Evolutionary conservation across 2,888 invertebrate genomes (phyloP).

Genomic region (Siphonodentalium dalli): DNA sequence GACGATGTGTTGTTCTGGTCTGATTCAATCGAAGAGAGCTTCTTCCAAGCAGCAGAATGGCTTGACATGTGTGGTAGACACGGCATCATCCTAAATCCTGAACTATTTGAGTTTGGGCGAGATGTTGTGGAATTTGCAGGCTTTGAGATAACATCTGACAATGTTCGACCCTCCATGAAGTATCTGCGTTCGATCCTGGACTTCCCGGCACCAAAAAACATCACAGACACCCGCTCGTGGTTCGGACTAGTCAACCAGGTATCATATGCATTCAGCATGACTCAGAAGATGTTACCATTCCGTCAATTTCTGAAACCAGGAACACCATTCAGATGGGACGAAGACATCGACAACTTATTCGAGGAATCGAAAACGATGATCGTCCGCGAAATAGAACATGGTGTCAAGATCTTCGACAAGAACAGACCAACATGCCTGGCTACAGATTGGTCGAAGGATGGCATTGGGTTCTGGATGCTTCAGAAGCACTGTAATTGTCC

Average conservation of each 20-base stretch:
- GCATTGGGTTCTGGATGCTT: slow-evolving; percentile 2
- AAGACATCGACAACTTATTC: slow-evolving; percentile 10
- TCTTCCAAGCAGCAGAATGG: slow-evolving; percentile 32
- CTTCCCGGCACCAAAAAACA: slow-evolving; percentile 31
- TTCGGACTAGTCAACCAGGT: slow-evolving; percentile 40
- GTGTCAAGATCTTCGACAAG: slow-evolving; percentile 33
- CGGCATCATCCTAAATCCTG: slow-evolving; percentile 35
- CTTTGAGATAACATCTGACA: slow-evolving; percentile 30
- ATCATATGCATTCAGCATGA: slow-evolving; percentile 31
- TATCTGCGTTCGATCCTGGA: slow-evolving; percentile 26
- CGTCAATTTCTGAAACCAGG: not conserved
- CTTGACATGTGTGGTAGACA: slow-evolving; percentile 32
- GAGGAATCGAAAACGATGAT: slow-evolving; percentile 21
- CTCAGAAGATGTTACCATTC: slow-evolving; percentile 1
- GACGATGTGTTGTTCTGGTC: slow-evolving; percentile 32
- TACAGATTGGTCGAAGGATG: slow-evolving; percentile 31
- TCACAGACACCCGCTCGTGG: slow-evolving; percentile 36
- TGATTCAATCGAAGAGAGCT: slow-evolving; percentile 25
- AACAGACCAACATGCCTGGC: slow-evolving; percentile 32
- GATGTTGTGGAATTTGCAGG: slow-evolving; percentile 37
- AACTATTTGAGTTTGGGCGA: slow-evolving; percentile 30
- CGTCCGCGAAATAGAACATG: slow-evolving; percentile 22
- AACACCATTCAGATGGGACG: slow-evolving; percentile 16
- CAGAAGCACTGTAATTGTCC: slow-evolving; percentile 21
- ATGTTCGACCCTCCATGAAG: slow-evolving; percentile 28